Percentiles rank a stretch among this genome's conserved stretches.
Evolutionary conservation across 1,140 invertebrate genomes (phyloP).

Genomic region (Magallana ariakensis): DNA sequence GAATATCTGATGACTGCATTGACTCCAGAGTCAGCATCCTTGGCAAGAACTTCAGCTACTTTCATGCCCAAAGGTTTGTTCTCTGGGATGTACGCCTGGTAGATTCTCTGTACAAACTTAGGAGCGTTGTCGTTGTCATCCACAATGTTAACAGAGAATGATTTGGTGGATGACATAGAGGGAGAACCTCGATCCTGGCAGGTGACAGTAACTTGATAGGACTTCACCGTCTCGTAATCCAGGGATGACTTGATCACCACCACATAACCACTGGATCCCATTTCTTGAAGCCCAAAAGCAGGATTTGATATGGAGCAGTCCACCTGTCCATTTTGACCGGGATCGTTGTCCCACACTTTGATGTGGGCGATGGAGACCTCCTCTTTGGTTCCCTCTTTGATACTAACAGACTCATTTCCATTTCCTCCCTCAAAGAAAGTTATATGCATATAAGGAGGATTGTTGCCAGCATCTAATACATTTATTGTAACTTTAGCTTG

Average conservation of each 20-base stretch:
- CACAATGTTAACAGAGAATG: constrained; percentile 92
- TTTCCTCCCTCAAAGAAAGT: constrained; percentile 64
- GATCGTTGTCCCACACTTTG: constrained; percentile 68
- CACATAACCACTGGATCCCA: constrained; percentile 58
- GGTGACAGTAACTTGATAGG: constrained; percentile 93
- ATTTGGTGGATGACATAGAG: constrained; percentile 90
- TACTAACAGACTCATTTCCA: constrained; percentile 74
- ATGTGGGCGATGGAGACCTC: constrained; percentile 71
- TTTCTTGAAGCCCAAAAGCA: constrained; percentile 63
- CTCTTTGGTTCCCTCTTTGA: constrained; percentile 65
- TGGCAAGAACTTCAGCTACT: constrained; percentile 94
- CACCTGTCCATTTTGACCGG: constrained; percentile 68
- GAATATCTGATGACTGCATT: constrained; percentile 97
- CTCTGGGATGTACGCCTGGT: constrained; percentile 92
- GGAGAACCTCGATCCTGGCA: constrained; percentile 96
- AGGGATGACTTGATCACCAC: constrained; percentile 91
- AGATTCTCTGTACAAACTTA: constrained; percentile 93
- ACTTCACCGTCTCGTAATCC: constrained; percentile 90
- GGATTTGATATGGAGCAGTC: constrained; percentile 62
- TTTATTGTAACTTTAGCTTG: constrained; percentile 84
- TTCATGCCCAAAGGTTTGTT: constrained; percentile 93
- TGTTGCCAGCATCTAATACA: constrained; percentile 95
- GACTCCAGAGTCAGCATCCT: constrained; percentile 94
- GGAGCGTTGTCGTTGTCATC: constrained; percentile 98
- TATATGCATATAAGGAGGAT: constrained; percentile 89